Base-by-base conservation (phyloP, 1,140 invertebrate species). In the Drosophila repletoides region DNA sequence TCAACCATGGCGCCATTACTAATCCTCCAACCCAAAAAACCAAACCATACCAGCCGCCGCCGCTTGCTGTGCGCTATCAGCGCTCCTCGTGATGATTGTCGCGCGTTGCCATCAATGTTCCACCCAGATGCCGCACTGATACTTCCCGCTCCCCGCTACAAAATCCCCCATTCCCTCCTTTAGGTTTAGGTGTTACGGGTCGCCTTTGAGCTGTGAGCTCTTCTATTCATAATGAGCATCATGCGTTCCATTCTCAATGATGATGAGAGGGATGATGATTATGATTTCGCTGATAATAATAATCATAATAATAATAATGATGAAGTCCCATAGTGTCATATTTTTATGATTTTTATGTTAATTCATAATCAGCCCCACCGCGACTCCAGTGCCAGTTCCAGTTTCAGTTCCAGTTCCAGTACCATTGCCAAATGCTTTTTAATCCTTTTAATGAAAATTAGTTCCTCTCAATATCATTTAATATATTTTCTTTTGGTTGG, bases 401-500 rank as follows among this genome's bases (percentile, higher is more conserved):
- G n/a, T n/a, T n/a, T n/a, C n/a, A n/a, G n/a, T n/a, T n/a, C n/a
- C n/a, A n/a, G n/a, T n/a, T 22, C 49, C 72, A 58, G 31, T 14
- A 31, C 46, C 12, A 36, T 43, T 55, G 79, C 79, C 74, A 79
- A 83, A 80, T 76, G 76, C 76, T 87, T 86, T 88, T 88, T 88
- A 88, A 88, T 88, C 84, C 84, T 88, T 88, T 88, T 88, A 88
- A 88, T 88, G 84, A 88, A 88, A 88, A 88, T 88, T 88, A 88
- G 84, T 88, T 88, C 79, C 84, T 88, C 84, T 88, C 84, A 88
- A 88, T 88, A 88, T 84, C 79, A 84, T 88, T 88, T 88, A 88
- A 88, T 88, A 88, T 88, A 80, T 88, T 88, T 88, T 75, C 76
- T 76, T 88, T 75, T 56, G 81, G 65, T 73, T 79, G 79, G 56